Evolutionary conservation across 2,888 invertebrate genomes (phyloP).

Genomic region (Flabesymbios commensalis): DNA sequence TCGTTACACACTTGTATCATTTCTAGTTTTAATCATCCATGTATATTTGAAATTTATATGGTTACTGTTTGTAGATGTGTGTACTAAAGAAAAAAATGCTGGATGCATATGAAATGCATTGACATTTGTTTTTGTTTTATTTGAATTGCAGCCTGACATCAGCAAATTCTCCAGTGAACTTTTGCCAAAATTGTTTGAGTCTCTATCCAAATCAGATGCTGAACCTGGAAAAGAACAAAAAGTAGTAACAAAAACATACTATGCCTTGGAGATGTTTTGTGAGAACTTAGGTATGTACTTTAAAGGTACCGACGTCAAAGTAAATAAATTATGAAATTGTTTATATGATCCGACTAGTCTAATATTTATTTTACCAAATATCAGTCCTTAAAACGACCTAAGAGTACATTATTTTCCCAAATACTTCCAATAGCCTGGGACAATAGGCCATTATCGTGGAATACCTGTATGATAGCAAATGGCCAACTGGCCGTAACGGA

Average conservation of each 20-base stretch:
- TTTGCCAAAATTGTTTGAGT: constrained; percentile 74
- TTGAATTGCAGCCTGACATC: constrained; percentile 73
- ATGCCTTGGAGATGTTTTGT: constrained; percentile 79
- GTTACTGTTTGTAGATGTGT: too few relatives aligned
- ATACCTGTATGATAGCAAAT: background rate
- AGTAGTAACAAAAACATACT: constrained; percentile 71
- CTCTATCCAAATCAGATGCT: constrained; percentile 59
- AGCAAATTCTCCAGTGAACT: constrained; percentile 74
- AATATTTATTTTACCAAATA: background rate
- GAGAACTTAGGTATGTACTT: constrained; percentile 68
- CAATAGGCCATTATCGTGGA: background rate
- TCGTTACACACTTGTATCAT: too few relatives aligned
- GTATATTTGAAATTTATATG: too few relatives aligned
- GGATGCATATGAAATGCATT: too few relatives aligned
- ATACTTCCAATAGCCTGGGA: background rate
- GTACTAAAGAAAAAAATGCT: too few relatives aligned
- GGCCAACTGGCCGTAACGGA: too few relatives aligned
- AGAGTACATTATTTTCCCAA: background rate
- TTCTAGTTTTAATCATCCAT: too few relatives aligned
- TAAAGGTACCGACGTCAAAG: background rate
- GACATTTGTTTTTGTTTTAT: too few relatives aligned
- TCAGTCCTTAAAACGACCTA: background rate
- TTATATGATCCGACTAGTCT: too few relatives aligned
- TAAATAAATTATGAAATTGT: too few relatives aligned
- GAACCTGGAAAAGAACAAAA: constrained; percentile 56